Conservation (phyloP, 2,888 invertebrate species). For the Pseudococcus viburni region DNA sequence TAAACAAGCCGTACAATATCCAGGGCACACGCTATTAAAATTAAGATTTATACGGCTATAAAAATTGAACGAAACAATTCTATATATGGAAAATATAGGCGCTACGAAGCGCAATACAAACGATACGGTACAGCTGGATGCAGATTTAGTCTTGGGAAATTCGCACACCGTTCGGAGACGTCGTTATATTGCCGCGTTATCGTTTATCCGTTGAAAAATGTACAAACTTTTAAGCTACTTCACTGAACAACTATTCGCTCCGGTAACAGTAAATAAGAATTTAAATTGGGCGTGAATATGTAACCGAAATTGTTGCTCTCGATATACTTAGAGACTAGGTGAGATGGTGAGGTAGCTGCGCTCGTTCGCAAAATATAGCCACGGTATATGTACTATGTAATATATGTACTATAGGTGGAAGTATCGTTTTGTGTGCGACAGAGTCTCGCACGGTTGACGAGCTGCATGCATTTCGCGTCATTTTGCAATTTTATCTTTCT, state of each 20-base stretch:
- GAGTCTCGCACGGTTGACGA: background rate
- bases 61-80: conserved; percentile 49
- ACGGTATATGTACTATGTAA: too few relatives aligned
- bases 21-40: conserved; percentile 14
- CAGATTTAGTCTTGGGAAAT: conserved; percentile 42
- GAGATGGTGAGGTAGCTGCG: background rate
- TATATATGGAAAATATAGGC: conserved; percentile 13
- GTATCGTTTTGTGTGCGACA: background rate
- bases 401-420: background rate
- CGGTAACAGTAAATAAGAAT: conserved; percentile 56
- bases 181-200: conserved; percentile 10
- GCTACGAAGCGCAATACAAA: background rate
- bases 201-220: conserved; percentile 49
- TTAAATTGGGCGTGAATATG: conserved; percentile 58
- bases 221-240: conserved; percentile 46
- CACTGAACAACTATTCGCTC: conserved; percentile 37
- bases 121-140: background rate
- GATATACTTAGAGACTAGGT: background rate
- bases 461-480: conserved; percentile 4
- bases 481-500: conserved; percentile 19
- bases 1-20: conserved; percentile 23
- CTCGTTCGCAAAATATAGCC: too few relatives aligned
- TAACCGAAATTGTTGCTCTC: conserved; percentile 57
- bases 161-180: conserved; percentile 28
- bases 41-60: conserved; percentile 45